Conservation (phyloP, 1,140 invertebrate species). For the Trypoxylus dichotomus region DNA sequence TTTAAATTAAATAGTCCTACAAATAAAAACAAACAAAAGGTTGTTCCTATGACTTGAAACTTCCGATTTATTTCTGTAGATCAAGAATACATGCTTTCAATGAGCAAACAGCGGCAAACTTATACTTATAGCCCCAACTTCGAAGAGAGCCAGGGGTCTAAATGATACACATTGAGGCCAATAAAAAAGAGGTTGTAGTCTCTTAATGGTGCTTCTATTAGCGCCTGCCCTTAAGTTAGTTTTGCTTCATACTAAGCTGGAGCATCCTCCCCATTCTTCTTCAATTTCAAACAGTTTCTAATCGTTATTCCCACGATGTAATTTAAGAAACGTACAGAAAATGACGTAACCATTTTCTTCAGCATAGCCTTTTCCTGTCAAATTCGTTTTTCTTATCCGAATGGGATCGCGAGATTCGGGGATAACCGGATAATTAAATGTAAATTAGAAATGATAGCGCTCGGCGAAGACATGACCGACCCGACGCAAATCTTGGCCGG, state of each 20-base stretch:
- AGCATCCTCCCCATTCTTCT: background rate
- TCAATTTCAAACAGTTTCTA: background rate
- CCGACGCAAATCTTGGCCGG: background rate
- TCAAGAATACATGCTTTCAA: too few relatives aligned
- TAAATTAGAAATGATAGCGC: conserved; percentile 19
- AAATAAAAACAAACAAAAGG: too few relatives aligned
- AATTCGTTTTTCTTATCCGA: conserved; percentile 14
- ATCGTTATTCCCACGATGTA: background rate
- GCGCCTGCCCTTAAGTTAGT: background rate
- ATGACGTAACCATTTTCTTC: background rate
- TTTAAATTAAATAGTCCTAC: too few relatives aligned
- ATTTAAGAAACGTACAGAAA: background rate
- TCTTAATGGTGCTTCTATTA: too few relatives aligned
- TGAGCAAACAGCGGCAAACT: too few relatives aligned
- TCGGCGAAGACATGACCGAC: background rate
- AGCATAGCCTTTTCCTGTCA: background rate
- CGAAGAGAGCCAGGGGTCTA: too few relatives aligned
- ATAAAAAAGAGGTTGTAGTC: too few relatives aligned
- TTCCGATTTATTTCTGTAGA: too few relatives aligned
- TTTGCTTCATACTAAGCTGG: background rate
- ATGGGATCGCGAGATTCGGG: conserved; percentile 6
- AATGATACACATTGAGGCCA: too few relatives aligned
- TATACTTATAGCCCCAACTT: too few relatives aligned
- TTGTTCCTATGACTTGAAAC: too few relatives aligned
- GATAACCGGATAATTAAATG: conserved; percentile 21